phyloP scores from a whole-genome alignment of 2,888 invertebrate species.

The Chesias legatella region DNA sequence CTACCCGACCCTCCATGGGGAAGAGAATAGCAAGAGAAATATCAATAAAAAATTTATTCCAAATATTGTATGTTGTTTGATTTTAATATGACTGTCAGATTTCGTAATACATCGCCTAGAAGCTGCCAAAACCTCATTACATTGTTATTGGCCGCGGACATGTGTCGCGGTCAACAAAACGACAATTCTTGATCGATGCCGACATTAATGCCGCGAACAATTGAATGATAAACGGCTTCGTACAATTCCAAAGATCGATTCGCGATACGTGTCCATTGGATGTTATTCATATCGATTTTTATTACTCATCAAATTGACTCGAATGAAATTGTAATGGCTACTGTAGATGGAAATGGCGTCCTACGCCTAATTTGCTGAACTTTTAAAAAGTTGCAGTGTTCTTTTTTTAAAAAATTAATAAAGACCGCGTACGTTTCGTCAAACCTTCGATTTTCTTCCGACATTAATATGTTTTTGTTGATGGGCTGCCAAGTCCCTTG shows the following conservation, averaged over 20 bases:
- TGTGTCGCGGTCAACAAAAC: conserved; percentile 36
- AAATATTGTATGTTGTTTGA: no score
- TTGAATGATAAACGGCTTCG: conserved; percentile 68
- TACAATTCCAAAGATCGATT: conserved; percentile 52
- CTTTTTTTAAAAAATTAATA: conserved; percentile 3
- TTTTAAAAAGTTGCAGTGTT: not conserved
- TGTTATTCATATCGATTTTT: conserved; percentile 42
- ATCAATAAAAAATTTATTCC: no score
- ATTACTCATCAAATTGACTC: conserved; percentile 42
- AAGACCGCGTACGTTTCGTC: conserved; percentile 2
- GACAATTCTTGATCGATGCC: conserved; percentile 51
- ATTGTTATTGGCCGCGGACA: conserved; percentile 37
- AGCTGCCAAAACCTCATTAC: conserved; percentile 12
- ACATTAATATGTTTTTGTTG: conserved; percentile 21
- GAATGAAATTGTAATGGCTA: conserved; percentile 17
- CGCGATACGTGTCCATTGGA: conserved; percentile 24
- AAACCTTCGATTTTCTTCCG: conserved; percentile 4
- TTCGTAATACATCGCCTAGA: no score
- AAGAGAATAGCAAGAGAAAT: no score
- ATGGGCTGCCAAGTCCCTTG: conserved; percentile 26
- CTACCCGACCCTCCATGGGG: no score
- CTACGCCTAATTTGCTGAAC: no score
- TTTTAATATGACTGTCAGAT: no score
- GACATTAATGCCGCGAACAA: conserved; percentile 58
- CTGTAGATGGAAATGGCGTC: not conserved